Base-by-base conservation (phyloP, 2,797 vertebrate genomes). In the Anabacerthia variegaticeps region DNA sequence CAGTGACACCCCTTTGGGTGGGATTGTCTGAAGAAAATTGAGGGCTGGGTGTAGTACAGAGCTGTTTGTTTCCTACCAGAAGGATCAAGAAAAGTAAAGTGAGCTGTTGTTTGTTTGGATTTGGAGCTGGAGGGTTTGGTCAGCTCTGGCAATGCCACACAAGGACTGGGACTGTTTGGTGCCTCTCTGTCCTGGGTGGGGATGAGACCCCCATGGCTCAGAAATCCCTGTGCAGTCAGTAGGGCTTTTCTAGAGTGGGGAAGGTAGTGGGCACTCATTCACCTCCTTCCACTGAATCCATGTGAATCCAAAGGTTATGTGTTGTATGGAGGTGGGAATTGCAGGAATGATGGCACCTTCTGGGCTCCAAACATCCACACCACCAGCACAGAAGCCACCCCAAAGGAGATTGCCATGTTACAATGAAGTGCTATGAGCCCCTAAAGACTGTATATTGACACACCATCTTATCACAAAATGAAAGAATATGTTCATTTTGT, bases 121-220 rank as follows among this genome's bases (percentile, higher is more conserved):
- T 76, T 80, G 83, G 13, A 83, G 65, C 37, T 5, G 3, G 52
- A 55, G 36, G 61, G 30, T 62, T 82, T 72, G 48, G 15, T 30
- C 1, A 6, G 48, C 23, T 66, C 46, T 56, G 3, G 1, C 46
- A 54, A 62, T n/a, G 82, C 65, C 12, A 3, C 28, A 2, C 2
- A 28, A n/a, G 36, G 30, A 32, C 32, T 0, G 0, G 52, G 24
- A 66, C 44, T 2, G 2, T 13, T 15, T 2, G 1, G 28, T 55
- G 46, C 9, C 49, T 65, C 69, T 63, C 32, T 54, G 18, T 46
- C 36, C 68, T 24, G 18, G 3, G 3, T 7, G 28, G 34, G n/a
- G 32, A 58, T 0, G 0, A 43, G 77, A 16, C 4, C 3, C 12
- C 5, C 5, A 2, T 36, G 44, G 27, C 49, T 62, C 63, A 44